These are phyloP conservation scores for Epistrophe grossulariae DNA, from an alignment of 2,888 invertebrate species.

Conservation along the genomic window DNA sequence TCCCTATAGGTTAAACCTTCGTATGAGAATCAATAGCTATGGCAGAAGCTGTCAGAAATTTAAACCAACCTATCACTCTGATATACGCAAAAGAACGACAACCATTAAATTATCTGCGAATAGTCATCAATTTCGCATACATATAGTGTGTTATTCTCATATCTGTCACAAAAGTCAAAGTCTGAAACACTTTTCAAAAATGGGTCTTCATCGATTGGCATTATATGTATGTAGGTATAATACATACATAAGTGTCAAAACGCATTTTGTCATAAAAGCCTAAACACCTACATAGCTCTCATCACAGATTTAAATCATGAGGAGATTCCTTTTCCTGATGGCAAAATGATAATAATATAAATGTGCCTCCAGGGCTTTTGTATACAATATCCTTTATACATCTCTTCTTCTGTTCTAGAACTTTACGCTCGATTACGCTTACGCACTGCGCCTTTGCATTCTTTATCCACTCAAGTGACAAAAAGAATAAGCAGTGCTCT, in stretches of 20 bases:
- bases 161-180: constrained; percentile 19
- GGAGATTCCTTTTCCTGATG: constrained; percentile 13
- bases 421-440: constrained; percentile 45
- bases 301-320: constrained; percentile 33
- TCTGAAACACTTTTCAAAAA: constrained; percentile 11
- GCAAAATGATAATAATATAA: constrained; percentile 36
- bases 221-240: neutral
- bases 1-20: neutral
- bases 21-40: neutral
- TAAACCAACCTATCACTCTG: neutral
- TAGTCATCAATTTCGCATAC: neutral
- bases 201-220: constrained; percentile 22
- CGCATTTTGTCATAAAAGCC: constrained; percentile 40
- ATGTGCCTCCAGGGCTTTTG: constrained; percentile 3
- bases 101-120: neutral
- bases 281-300: constrained; percentile 12
- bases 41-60: neutral
- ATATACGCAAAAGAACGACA: neutral
- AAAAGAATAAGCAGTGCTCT: constrained; percentile 40
- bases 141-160: neutral
- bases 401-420: constrained; percentile 12
- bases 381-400: neutral
- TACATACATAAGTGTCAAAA: constrained; percentile 21
- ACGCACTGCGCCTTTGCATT: constrained; percentile 46
- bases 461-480: constrained; percentile 59